phyloP scores from a whole-genome alignment of 2,888 invertebrate species.

The Capitulum mitella region DNA sequence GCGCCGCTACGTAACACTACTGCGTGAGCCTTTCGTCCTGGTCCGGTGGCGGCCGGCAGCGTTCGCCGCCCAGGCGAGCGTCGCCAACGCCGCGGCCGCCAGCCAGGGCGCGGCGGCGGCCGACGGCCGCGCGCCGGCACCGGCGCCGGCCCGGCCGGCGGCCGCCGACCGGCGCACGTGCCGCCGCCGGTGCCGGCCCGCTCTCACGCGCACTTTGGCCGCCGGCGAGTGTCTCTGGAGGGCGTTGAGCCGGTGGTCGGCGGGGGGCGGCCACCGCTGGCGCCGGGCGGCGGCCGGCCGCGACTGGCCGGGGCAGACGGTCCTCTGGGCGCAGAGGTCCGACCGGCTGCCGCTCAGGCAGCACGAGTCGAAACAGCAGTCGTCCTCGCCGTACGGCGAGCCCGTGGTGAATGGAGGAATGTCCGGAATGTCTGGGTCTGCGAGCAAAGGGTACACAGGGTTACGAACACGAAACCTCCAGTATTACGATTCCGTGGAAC shows the following conservation, averaged over 20 bases:
- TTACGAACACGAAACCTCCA: too few species aligned
- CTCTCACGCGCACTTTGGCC: not conserved
- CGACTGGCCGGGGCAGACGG: not conserved
- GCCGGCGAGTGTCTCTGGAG: slow-evolving; percentile 17
- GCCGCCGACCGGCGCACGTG: not conserved
- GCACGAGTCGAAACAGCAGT: slow-evolving; percentile 14
- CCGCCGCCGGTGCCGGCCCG: not conserved
- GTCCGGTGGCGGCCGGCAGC: not conserved
- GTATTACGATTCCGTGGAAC: too few species aligned
- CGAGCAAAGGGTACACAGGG: too few species aligned
- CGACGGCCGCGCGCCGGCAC: not conserved
- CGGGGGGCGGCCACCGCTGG: not conserved
- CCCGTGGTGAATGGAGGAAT: not conserved
- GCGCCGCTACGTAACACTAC: not conserved
- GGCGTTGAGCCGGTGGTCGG: not conserved
- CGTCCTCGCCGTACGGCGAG: not conserved
- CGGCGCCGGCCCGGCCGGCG: not conserved
- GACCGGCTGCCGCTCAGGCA: too few species aligned
- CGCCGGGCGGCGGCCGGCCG: not conserved
- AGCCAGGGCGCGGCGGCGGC: not conserved
- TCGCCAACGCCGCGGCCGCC: not conserved
- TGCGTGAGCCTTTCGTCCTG: not conserved
- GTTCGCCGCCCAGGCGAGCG: not conserved
- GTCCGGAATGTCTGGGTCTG: slow-evolving; percentile 11
- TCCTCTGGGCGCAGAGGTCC: not conserved